Conservation (phyloP, 2,888 invertebrate genomes). For the Pristionchus mayeri region DNA sequence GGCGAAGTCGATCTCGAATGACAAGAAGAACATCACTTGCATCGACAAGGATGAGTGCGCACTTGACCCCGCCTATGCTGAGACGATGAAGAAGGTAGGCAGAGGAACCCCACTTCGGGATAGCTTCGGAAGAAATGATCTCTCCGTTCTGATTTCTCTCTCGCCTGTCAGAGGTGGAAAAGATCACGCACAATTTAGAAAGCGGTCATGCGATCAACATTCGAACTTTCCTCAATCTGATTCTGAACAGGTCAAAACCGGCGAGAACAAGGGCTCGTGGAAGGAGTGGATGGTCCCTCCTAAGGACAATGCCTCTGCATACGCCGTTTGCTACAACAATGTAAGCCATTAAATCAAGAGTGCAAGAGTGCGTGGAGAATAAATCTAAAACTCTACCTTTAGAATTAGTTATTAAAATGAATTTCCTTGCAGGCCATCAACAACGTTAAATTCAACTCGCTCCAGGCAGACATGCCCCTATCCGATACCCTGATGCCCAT, state of each 20-base stretch:
- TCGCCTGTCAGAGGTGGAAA: no score
- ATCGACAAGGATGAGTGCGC: constrained; percentile 45
- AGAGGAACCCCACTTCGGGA: no score
- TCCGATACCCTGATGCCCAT: neutral
- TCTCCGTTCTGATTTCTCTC: no score
- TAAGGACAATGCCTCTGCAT: constrained; percentile 27
- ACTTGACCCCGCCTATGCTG: constrained; percentile 20
- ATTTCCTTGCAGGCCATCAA: constrained; percentile 14
- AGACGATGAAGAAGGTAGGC: constrained; percentile 36
- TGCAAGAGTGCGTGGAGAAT: no score
- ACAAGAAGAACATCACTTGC: constrained; percentile 47
- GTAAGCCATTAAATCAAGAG: neutral
- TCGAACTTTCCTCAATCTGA: no score
- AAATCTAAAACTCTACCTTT: no score
- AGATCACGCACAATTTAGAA: no score
- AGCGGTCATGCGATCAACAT: no score
- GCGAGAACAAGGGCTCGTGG: constrained; percentile 25
- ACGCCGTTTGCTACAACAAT: constrained; percentile 47
- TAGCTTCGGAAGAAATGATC: no score
- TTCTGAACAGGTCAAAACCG: neutral
- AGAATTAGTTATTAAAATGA: no score
- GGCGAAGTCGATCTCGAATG: neutral
- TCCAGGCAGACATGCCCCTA: neutral
- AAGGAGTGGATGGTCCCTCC: constrained; percentile 48
- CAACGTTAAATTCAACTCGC: neutral